Evolutionary conservation across 92 coral and sea anemone species (phyloP), one percentile per base, ranked within the genome.

Genomic region (Pocillopora meandrina): DNA sequence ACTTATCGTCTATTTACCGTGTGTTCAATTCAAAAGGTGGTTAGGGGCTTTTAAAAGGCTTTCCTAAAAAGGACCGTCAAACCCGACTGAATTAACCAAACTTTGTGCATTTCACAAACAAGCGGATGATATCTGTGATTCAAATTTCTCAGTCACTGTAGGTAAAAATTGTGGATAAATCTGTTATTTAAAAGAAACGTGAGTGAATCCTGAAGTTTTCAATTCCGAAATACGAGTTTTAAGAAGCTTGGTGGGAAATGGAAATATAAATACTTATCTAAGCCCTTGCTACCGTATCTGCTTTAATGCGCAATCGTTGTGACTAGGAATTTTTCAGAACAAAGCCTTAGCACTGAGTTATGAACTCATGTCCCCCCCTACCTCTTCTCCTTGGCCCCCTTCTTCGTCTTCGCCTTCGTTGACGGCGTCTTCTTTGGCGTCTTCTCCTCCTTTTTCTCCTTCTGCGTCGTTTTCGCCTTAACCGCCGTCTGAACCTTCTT

Each of bases 391-490:
- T 12, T 58, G 26, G 67, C 35, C 77, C 69, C 77, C 56, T 70
- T 31, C 52, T 82, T 82, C 78, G 85, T 42, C 85, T 63, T 1
- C 58, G 78, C 58, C 62, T 72, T 57, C 77, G 56, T 56, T 77
- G 85, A 3, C 84, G 75, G 12, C 77, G 76, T 15, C 81, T 59
- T 5, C 69, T 61, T 9, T 58, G 70, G 10, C 70, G 55, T 42
- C 52, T 80, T 66, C 75, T 76, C 67, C 68, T 74, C 42, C 19
- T 73, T 71, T 78, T 59, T 56, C 85, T 65, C 77, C 68, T 70
- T 42, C 56, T 81, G 75, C 84, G 84, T 57, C 78, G 21, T 57
- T 57, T 65, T 49, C 66, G 63, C 57, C 76, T 81, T 12, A 31
- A 2, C 56, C 42, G 59, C 5, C 85, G 74, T 70, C 42, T 81